A percentile compares a stretch with the other conserved stretches of the same genome.
phyloP scores from a whole-genome alignment of 2,797 vertebrate genomes.

The Erethizon dorsatum region DNA sequence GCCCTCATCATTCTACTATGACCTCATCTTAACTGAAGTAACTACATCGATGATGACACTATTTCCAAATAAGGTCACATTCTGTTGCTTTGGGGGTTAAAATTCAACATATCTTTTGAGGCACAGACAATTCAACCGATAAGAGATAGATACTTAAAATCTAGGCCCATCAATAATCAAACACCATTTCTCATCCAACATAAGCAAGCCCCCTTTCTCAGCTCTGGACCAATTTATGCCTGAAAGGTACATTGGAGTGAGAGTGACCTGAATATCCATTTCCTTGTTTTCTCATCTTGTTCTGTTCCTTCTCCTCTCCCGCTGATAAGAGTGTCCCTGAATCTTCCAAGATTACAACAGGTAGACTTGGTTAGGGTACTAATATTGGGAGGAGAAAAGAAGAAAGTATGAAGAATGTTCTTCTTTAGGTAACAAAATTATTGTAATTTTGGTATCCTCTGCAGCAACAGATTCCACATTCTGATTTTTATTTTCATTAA shows the following conservation, averaged over 20 bases:
- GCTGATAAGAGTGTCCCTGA: background rate
- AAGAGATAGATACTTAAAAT: background rate
- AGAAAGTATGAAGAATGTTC: background rate
- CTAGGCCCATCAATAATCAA: background rate
- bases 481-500: slow-evolving; percentile 13
- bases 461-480: background rate
- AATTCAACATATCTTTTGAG: background rate
- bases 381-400: background rate
- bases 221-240: background rate
- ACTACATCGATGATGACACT: background rate
- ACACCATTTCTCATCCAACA: background rate
- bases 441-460: background rate
- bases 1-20: background rate
- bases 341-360: background rate
- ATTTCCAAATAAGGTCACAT: slow-evolving; percentile 4
- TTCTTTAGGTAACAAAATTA: slow-evolving; percentile 35
- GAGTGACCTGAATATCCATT: background rate
- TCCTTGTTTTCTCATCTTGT: background rate
- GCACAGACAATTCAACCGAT: background rate
- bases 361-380: background rate
- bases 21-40: slow-evolving; percentile 30
- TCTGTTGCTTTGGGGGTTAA: background rate
- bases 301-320: background rate
- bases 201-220: background rate
- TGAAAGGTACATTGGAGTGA: background rate